Base-by-base conservation (phyloP, 1,140 invertebrate species). In the Zaprionus capensis region DNA sequence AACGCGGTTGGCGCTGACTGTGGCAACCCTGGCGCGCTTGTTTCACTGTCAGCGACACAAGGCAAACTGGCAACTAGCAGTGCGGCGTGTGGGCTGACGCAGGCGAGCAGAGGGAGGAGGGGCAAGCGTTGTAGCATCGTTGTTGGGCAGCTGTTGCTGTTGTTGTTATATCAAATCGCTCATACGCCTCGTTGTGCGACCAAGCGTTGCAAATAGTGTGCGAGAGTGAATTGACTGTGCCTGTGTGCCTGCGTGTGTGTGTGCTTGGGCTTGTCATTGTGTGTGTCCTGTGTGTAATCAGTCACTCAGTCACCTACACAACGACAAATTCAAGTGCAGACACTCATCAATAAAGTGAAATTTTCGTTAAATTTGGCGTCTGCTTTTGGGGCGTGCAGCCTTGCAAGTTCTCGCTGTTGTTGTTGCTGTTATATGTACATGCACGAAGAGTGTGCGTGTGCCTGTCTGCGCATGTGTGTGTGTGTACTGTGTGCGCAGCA, bases 291-390 rank as follows among this genome's bases (percentile, higher is more conserved):
- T 22, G 28, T 55, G 53, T 68, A 56, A 68, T 68, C 66, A 56
- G 41, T 44, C 31, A 20, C 59, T 68, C 59, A 38, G 64, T 69
- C 73, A 71, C 77, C 69, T 70, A 63, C 78, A 79, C 70, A 74
- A 49, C 65, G 28, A 62, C 70, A 75, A 46, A 87, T 88, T 88
- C 83, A 87, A 87, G 83, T 88, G 84, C 84, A 88, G 55, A 56
- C 67, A 74, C 74, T 78, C 83, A 87, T 87, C 83, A 88, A 87
- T 84, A 78, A 84, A 88, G 81, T 87, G 84, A 88, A 87, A 87
- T 87, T 81, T 71, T 66, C 65, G 53, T 72, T 72, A 55, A 65
- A 58, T 72, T 71, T 67, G 68, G 68, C 72, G 72, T 17, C 41
- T 46, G 41, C 41, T 46, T 68, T 62, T 62, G 71, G 77, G 83